Evolutionary conservation across 2,888 invertebrate species (phyloP), one percentile per base, ranked within the genome.

Genomic region (Lypha dubia): DNA sequence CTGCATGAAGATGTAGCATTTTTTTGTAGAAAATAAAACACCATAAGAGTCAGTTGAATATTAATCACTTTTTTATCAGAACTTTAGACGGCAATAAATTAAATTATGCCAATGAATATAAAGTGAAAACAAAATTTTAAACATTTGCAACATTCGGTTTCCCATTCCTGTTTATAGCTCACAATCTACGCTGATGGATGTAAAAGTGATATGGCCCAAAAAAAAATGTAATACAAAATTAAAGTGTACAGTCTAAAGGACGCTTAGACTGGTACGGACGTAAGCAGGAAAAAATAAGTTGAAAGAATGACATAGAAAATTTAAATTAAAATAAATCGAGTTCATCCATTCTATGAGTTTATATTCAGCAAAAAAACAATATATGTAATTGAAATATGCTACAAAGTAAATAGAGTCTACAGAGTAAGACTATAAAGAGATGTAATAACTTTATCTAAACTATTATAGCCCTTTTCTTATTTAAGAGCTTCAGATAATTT

Each of bases 341-440:
- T 62, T 62, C 49, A 62, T 74, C 35, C 46, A 62, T 56, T 58
- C 17, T 20, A 62, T 20, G 35, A 62, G 51, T 62, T 51, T 49
- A 51, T 5, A 38, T 49, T 51, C 24, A 28, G 2, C 28, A 38
- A 8, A 35, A 62, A 46, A 60, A 62, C 20, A 53, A 53, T 53
- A 11, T 28, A 53, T 53, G 6, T 28, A 56, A 70, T 20, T 17
- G 71, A 58, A 62, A 49, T 38, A 38, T 60, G 22, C 49, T 35
- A 24, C 44, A 62, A 6, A 53, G 8, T 53, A 68, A 53, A 71
- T 15, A 46, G 53, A 20, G n/a, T 17, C 11, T 28, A 70, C 41
- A 41, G 53, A 56, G 38, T 56, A 9, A 11, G 7, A 9, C n/a
- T 1, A 11, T 28, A 24, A 28, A 13, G 17, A 38, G n/a, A 35